A percentile compares a stretch with the other conserved stretches of the same genome.
Conservation (phyloP, 2,888 invertebrate species). For the Halictus ligatus region DNA sequence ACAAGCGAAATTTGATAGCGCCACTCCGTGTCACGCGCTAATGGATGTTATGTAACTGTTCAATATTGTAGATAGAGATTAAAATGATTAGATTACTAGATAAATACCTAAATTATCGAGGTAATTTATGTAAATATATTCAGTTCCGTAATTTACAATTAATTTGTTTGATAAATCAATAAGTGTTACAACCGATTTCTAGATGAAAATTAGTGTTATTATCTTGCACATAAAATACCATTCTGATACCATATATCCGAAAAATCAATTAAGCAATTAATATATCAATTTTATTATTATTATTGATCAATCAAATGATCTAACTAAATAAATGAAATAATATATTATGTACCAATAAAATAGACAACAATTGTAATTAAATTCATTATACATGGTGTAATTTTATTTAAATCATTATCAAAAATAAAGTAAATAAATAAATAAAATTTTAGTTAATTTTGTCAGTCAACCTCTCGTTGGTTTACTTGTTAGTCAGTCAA, state of each 20-base stretch:
- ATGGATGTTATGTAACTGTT: background rate
- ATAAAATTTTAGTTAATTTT: background rate
- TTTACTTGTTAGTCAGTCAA: background rate
- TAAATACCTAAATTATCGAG: background rate
- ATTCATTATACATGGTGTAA: too few species aligned
- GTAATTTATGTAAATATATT: background rate
- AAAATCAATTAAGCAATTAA: background rate
- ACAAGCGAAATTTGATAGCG: background rate
- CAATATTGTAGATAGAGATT: background rate
- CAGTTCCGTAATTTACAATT: background rate
- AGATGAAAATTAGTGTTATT: background rate
- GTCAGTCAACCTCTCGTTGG: background rate
- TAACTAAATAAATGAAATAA: background rate
- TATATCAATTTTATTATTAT: too few species aligned
- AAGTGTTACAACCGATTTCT: background rate
- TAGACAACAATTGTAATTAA: too few species aligned
- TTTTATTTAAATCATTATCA: background rate
- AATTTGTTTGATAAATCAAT: background rate
- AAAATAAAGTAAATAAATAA: background rate
- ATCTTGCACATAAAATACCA: background rate
- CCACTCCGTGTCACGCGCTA: background rate
- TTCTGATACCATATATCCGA: background rate
- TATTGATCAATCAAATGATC: background rate
- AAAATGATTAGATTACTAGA: background rate
- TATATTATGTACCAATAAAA: background rate